These are phyloP conservation scores for Icerya purchasi DNA, from an alignment of 2,888 invertebrate genomes.

Conservation along the genomic window DNA sequence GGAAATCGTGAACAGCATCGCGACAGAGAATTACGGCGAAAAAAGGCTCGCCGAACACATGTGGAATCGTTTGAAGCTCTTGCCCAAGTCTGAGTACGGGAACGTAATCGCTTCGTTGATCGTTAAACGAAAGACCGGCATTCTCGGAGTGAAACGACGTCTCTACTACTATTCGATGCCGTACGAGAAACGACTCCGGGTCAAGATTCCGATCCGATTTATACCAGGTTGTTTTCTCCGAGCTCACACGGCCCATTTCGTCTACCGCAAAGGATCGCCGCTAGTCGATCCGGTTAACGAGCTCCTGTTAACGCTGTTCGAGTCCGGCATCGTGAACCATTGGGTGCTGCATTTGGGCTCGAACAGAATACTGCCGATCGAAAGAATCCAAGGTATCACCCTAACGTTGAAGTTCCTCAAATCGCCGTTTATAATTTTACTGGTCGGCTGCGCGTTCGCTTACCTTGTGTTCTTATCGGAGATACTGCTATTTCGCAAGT, in stretches of 20 bases:
- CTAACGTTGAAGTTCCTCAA: conserved; percentile 12
- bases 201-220: conserved; percentile 16
- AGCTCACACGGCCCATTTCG: conserved; percentile 16
- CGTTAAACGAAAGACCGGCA: conserved; percentile 12
- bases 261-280: conserved; percentile 14
- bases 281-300: conserved; percentile 11
- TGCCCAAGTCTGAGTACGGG: conserved; percentile 11
- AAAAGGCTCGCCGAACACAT: conserved; percentile 6
- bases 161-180: conserved; percentile 15
- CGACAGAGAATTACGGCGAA: conserved; percentile 4
- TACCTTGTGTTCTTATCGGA: conserved; percentile 11
- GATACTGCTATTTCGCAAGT: too few relatives aligned
- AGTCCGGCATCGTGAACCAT: conserved; percentile 16
- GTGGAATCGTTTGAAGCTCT: conserved; percentile 7
- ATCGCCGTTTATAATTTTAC: conserved; percentile 13
- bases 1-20: conserved; percentile 13
- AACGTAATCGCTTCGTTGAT: conserved; percentile 13
- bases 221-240: conserved; percentile 17
- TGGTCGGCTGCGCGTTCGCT: conserved; percentile 11
- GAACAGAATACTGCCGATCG: conserved; percentile 14
- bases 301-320: conserved; percentile 14
- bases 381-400: conserved; percentile 14
- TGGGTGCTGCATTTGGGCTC: conserved; percentile 16
- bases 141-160: conserved; percentile 16
- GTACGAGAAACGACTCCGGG: conserved; percentile 14